phyloP scores from a whole-genome alignment of 2,797 vertebrate species.

The Esox masquinongy region DNA sequence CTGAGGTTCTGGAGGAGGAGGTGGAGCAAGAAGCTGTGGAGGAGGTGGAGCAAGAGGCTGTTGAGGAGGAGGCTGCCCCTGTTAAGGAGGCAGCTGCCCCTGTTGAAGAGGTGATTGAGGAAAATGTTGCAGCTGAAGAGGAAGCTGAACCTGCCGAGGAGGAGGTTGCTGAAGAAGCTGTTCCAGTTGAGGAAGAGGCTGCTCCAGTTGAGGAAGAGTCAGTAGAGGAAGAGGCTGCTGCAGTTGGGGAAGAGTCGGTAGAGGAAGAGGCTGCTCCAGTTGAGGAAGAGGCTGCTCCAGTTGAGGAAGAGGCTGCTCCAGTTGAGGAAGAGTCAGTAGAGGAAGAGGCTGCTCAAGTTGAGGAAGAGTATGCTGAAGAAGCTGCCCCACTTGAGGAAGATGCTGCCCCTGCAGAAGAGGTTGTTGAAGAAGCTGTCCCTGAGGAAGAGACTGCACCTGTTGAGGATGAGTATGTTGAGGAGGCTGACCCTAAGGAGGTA shows the following conservation, averaged over 20 bases:
- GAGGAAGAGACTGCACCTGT: constrained; percentile 7
- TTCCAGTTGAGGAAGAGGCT: too few relatives aligned
- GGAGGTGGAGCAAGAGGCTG: background rate
- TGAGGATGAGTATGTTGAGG: background rate
- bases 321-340: constrained; percentile 27
- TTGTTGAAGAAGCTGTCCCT: constrained; percentile 11
- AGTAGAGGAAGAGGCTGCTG: constrained; percentile 6
- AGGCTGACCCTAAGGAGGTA: background rate
- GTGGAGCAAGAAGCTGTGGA: too few relatives aligned
- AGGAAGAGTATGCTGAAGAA: constrained; percentile 4
- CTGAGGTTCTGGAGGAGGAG: constrained; percentile 11
- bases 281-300: constrained; percentile 17
- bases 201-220: constrained; percentile 9
- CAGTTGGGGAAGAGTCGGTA: constrained; percentile 1
- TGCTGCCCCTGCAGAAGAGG: constrained; percentile 15
- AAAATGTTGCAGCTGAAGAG: constrained; percentile 7
- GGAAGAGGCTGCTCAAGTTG: constrained; percentile 26
- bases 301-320: background rate
- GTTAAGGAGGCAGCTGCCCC: constrained; percentile 7
- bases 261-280: background rate
- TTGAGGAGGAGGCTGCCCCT: constrained; percentile 11
- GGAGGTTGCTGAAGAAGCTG: background rate
- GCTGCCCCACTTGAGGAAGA: constrained; percentile 22
- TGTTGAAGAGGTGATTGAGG: constrained; percentile 19
- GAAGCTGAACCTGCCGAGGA: constrained; percentile 12